Percentiles rank a stretch among this genome's conserved stretches.
Conservation (phyloP, 2,888 invertebrate species). For the Linnaemya vulpina region DNA sequence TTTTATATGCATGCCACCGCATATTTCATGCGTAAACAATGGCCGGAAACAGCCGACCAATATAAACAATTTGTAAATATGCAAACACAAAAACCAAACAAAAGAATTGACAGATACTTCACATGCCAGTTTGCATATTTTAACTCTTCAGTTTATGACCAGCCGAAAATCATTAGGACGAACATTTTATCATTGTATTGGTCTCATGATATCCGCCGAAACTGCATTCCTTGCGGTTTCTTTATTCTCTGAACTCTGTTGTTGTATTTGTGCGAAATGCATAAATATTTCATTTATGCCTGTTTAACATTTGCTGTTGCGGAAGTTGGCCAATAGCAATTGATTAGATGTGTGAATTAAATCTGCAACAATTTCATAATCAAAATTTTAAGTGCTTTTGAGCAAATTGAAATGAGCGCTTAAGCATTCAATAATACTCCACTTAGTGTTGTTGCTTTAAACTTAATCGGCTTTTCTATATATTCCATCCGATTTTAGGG, state of each 20-base stretch:
- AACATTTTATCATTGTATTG: constrained; percentile 41
- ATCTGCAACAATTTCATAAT: not conserved
- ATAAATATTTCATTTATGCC: constrained; percentile 1
- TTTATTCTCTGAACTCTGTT: not conserved
- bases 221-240: constrained; percentile 4
- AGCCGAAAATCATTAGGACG: constrained; percentile 31
- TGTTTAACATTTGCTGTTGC: constrained; percentile 17
- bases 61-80: constrained; percentile 10
- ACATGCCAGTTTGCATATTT: constrained; percentile 32
- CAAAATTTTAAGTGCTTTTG: not conserved
- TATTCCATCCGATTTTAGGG: too few relatives aligned
- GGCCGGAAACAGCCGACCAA: constrained; percentile 44
- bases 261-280: not conserved
- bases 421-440: not conserved
- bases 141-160: constrained; percentile 33
- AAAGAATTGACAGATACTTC: not conserved
- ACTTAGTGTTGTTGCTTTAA: not conserved
- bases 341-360: not conserved
- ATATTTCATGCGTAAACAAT: constrained; percentile 62
- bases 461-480: too few relatives aligned
- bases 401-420: not conserved
- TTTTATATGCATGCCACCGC: constrained; percentile 18
- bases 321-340: not conserved
- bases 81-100: not conserved
- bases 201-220: constrained; percentile 29